Evolutionary conservation across 92 coral and sea anemone species (phyloP).

Genomic region (Porites lobata): DNA sequence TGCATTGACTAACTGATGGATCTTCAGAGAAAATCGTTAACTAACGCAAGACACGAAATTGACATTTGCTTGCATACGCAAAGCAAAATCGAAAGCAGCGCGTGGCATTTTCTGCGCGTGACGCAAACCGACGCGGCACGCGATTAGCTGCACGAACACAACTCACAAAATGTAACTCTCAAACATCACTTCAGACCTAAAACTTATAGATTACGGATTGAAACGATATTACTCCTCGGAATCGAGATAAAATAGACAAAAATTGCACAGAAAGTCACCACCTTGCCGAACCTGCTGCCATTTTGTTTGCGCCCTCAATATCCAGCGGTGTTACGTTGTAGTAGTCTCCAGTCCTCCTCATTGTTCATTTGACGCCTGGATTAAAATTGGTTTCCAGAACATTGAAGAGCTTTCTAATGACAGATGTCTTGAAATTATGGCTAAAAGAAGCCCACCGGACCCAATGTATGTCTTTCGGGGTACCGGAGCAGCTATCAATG

Average conservation of each 20-base stretch:
- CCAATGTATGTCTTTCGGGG: slow-evolving; percentile 93
- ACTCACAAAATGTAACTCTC: too few species aligned
- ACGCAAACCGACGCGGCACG: background rate
- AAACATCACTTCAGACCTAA: background rate
- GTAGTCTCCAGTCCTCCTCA: background rate
- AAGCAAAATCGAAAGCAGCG: background rate
- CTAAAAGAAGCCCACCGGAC: slow-evolving; percentile 82
- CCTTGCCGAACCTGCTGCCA: background rate
- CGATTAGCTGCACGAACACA: background rate
- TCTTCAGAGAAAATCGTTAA: background rate
- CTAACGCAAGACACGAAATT: slow-evolving; percentile 3
- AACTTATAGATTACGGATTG: background rate
- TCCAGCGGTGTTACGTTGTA: background rate
- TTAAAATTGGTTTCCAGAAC: background rate
- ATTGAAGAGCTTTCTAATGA: too few species aligned
- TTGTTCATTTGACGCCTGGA: slow-evolving; percentile 1
- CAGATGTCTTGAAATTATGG: slow-evolving; percentile 35
- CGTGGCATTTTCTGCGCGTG: background rate
- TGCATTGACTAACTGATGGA: background rate
- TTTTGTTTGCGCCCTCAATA: slow-evolving; percentile 13
- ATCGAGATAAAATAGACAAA: background rate
- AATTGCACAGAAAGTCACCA: background rate
- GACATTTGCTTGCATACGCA: slow-evolving; percentile 25
- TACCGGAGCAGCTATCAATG: slow-evolving; percentile 74
- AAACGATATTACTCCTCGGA: background rate